phyloP scores from a whole-genome alignment of 1,140 invertebrate genomes.

The Hyles vespertilio region DNA sequence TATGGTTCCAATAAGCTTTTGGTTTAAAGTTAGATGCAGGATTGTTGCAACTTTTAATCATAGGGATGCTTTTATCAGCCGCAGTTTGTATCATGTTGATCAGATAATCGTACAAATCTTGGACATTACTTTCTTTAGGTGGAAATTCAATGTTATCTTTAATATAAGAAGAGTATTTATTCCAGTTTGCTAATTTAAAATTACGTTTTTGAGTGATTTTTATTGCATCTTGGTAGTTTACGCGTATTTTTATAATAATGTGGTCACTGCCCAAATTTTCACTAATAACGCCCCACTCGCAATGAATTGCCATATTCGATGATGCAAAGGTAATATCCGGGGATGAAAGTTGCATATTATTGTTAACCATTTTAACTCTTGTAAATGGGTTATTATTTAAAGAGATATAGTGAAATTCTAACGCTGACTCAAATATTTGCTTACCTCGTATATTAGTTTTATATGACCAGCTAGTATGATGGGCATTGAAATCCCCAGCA shows the following conservation, averaged over 20 bases:
- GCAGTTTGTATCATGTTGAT: conserved; percentile 3
- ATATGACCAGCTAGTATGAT: conserved; percentile 13
- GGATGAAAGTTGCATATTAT: conserved; percentile 2
- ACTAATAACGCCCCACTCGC: conserved; percentile 1
- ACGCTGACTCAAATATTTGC: conserved; percentile 2
- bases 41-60: conserved; percentile 10
- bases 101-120: conserved; percentile 12
- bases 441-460: conserved; percentile 6
- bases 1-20: conserved; percentile 19
- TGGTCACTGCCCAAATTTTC: conserved; percentile 14
- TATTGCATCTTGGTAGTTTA: background rate
- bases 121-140: background rate
- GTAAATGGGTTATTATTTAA: conserved; percentile 4
- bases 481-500: too few species aligned
- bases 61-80: conserved; percentile 18
- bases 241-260: background rate
- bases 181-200: conserved; percentile 22
- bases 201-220: background rate
- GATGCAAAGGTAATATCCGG: conserved; percentile 11
- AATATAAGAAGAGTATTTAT: conserved; percentile 6
- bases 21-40: conserved; percentile 11
- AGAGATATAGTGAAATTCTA: conserved; percentile 4
- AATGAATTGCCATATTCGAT: conserved; percentile 4
- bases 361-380: background rate
- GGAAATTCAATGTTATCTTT: background rate